Base-by-base conservation (phyloP, 2,797 vertebrate species). In the Mormyrus hasselquistii region DNA sequence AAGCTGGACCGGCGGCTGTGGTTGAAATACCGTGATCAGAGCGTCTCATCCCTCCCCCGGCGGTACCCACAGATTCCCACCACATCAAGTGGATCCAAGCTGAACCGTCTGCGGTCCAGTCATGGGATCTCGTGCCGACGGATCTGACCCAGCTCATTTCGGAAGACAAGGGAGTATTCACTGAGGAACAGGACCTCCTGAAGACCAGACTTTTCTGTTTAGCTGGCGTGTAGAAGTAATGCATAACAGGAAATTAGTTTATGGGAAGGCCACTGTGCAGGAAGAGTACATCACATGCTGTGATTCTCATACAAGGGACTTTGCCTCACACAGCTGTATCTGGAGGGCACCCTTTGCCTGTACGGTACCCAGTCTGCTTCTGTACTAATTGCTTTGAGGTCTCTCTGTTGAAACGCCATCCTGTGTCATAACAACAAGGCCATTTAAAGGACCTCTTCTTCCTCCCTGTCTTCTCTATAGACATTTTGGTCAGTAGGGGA, bases 391-490 rank as follows among this genome's bases (percentile, higher is more conserved):
- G 89, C 88, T 79, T 91, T 83, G 84, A 87, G 62, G 69, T 55
- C 65, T 53, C 53, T 73, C 14, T 12, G 34, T 22, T 57, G 10
- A 89, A 83, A 55, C 69, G 49, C 29, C 76, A 4, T 25, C 19
- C 73, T 88, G 90, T 55, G 44, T 88, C 53, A 1, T 86, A 25
- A 49, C 50, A 8, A 90, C 52, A 50, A 90, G 52, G 2, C 1
- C 82, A 91, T 90, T 84, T 90, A 88, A 91, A 90, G 83, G 92
- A 90, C 89, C 92, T 91, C 92, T 92, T 90, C 90, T 3, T 2
- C 91, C 92, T 90, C 91, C 89, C 92, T 91, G 59, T 90, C 38
- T 92, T 92, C 91, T 90, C 92, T 76, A 76, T 41, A 76, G 34
- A 41, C 34, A 76, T 41, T 34, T 92, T 88, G 86, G 91, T 89